Conservation (phyloP, 1,140 invertebrate genomes). For the Cydia fagiglandana region DNA sequence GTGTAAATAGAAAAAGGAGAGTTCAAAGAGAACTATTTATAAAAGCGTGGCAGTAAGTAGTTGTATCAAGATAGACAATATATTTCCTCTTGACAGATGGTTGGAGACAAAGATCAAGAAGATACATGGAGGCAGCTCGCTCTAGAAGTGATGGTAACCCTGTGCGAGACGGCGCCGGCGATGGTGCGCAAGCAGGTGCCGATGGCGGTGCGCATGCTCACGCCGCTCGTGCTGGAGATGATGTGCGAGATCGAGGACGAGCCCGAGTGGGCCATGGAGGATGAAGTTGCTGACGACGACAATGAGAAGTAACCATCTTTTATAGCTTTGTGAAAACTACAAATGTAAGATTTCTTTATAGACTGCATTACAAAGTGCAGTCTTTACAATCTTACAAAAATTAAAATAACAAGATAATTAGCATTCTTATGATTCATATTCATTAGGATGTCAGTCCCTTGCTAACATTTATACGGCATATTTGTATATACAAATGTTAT, state of each 20-base stretch:
- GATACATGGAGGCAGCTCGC: conserved; percentile 95
- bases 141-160: conserved; percentile 95
- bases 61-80: no score
- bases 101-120: conserved; percentile 86
- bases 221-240: conserved; percentile 93
- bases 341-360: conserved; percentile 52
- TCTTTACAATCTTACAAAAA: conserved; percentile 59
- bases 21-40: no score
- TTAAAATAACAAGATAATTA: conserved; percentile 69
- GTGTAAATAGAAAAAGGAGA: no score
- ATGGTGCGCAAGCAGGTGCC: conserved; percentile 95
- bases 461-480: conserved; percentile 45
- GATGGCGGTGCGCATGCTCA: conserved; percentile 88
- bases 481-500: neutral
- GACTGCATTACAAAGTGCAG: conserved; percentile 45
- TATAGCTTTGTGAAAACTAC: conserved; percentile 17
- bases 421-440: conserved; percentile 56
- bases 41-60: no score
- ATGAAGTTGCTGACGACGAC: conserved; percentile 91
- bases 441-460: conserved; percentile 69
- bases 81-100: conserved; percentile 67
- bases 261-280: conserved; percentile 88
- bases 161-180: conserved; percentile 96
- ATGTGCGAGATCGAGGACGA: conserved; percentile 99
- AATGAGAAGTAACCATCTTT: conserved; percentile 81